Evolutionary conservation across 2,888 invertebrate species (phyloP).

Genomic region (Germaria angustata): DNA sequence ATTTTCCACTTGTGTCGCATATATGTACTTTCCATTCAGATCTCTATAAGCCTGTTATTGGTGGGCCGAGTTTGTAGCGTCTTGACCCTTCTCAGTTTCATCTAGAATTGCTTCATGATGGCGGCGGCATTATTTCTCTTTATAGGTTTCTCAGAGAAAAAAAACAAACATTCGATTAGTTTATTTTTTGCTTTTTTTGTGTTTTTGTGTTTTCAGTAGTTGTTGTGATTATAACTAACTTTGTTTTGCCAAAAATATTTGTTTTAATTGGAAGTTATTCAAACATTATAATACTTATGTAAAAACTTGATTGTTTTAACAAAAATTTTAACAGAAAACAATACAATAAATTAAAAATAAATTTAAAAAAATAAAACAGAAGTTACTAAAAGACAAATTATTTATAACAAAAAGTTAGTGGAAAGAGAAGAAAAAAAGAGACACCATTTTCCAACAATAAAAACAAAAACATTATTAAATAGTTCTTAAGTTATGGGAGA

Average conservation of each 20-base stretch:
- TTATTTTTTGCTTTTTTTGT: conserved; percentile 40
- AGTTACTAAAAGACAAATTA: conserved; percentile 16
- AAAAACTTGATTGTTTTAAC: conserved; percentile 21
- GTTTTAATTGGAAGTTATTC: conserved; percentile 8
- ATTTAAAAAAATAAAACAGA: conserved; percentile 2
- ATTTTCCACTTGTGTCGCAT: neutral
- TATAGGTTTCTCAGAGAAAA: conserved; percentile 62
- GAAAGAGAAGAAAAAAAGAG: conserved; percentile 9
- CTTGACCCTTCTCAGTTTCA: neutral
- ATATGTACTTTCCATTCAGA: neutral
- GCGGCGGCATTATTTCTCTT: conserved; percentile 40
- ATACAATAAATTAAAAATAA: conserved; percentile 35
- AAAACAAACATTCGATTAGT: conserved; percentile 64
- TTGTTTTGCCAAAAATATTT: conserved; percentile 14
- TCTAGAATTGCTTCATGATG: neutral
- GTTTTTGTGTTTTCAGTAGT: conserved; percentile 37
- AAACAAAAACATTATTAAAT: neutral
- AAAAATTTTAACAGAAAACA: conserved; percentile 14
- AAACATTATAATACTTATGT: conserved; percentile 32
- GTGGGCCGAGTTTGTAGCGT: neutral
- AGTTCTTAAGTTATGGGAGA: neutral
- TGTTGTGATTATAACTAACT: conserved; percentile 11
- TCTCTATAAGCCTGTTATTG: neutral
- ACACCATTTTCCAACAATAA: conserved; percentile 9
- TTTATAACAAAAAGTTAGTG: neutral